Conservation (phyloP, 1,140 invertebrate genomes). For the Drosophila littoralis region DNA sequence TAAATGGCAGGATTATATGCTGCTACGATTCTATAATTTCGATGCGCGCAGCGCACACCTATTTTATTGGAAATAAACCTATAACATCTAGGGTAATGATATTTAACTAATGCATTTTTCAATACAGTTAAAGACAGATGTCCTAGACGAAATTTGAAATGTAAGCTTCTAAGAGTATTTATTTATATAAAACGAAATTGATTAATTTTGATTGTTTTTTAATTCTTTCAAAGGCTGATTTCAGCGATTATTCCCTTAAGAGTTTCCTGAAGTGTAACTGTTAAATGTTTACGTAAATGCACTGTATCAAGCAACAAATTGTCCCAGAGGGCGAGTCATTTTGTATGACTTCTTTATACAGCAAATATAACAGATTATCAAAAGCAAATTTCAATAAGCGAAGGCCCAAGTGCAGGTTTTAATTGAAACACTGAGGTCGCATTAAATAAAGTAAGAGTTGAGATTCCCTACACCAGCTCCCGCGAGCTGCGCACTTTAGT, state of each 20-base stretch:
- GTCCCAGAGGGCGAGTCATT: too few species aligned
- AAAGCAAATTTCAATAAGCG: conserved; percentile 23
- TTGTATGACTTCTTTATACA: too few species aligned
- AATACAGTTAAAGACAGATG: neutral
- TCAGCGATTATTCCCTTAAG: too few species aligned
- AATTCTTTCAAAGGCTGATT: neutral
- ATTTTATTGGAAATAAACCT: conserved; percentile 74
- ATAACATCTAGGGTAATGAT: neutral
- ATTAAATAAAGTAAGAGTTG: too few species aligned
- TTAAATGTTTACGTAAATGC: too few species aligned
- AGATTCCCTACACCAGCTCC: too few species aligned
- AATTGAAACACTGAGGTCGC: too few species aligned
- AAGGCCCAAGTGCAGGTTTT: conserved; percentile 1
- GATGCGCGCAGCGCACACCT: conserved; percentile 75
- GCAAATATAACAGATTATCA: conserved; percentile 58
- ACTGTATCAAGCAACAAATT: too few species aligned
- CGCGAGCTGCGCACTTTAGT: too few species aligned
- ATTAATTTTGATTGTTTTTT: neutral
- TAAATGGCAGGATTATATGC: conserved; percentile 82
- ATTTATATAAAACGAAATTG: conserved; percentile 26
- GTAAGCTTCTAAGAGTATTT: conserved; percentile 29
- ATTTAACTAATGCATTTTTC: neutral
- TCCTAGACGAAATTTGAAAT: conserved; percentile 18
- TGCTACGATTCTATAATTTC: conserved; percentile 75
- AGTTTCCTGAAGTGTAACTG: too few species aligned